Conservation (phyloP, 2,888 invertebrate species). For the Tricholauxania praeusta region DNA sequence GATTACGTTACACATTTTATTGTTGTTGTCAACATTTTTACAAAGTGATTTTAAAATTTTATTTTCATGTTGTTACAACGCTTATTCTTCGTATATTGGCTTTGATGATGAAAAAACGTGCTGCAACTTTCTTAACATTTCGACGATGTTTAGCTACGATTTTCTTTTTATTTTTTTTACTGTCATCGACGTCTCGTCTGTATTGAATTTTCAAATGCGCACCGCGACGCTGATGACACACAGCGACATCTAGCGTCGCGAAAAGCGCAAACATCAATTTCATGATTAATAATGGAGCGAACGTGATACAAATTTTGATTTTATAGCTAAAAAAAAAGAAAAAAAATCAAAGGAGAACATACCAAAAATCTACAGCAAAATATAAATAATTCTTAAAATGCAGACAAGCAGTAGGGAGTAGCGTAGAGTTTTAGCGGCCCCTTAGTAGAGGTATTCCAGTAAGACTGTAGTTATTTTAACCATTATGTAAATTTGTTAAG, state of each 20-base stretch:
- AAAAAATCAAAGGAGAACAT: no score
- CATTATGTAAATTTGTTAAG: no score
- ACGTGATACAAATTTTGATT: constrained; percentile 32
- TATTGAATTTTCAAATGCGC: no score
- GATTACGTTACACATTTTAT: background rate
- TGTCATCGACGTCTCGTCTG: no score
- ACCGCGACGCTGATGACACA: background rate
- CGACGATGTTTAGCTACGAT: no score
- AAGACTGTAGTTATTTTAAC: no score
- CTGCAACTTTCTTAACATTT: constrained; percentile 1
- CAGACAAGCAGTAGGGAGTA: no score
- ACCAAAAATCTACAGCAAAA: no score
- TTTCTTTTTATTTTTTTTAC: background rate
- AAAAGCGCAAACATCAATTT: constrained; percentile 32
- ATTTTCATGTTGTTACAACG: constrained; percentile 3
- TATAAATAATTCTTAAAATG: no score
- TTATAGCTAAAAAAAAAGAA: background rate
- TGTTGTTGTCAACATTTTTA: constrained; percentile 7
- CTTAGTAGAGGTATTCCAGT: no score
- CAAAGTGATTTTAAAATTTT: constrained; percentile 21
- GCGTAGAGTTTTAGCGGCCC: no score
- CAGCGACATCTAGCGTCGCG: constrained; percentile 1
- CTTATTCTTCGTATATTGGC: background rate
- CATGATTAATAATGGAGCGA: constrained; percentile 36
- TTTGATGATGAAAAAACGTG: constrained; percentile 5